Evolutionary conservation across 2,797 vertebrate genomes (phyloP), one percentile per base, ranked within the genome.

Genomic region (Moxostoma hubbsi): DNA sequence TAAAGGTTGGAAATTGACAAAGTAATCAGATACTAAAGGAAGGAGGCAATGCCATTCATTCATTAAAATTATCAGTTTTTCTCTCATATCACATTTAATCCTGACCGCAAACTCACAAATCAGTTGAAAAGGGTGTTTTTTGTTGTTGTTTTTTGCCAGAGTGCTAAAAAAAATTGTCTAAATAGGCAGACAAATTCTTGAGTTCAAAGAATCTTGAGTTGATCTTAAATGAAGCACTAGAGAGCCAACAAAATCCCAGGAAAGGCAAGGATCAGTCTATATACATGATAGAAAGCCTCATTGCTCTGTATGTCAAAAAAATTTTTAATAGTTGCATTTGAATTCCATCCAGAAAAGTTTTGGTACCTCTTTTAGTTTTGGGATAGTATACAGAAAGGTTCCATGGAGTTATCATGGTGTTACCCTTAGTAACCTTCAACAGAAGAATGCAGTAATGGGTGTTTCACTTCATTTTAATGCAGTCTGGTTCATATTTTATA

Each of bases 391-490:
- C 36, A 36, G 36, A 36, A 36, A 36, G 36, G 61, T 58, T 51
- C 11, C 51, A 50, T 50, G 10, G 36, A 36, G 36, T 36, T 36
- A 51, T 58, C 55, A 53, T 51, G 75, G 0, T 13, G 16, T 68
- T 59, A 6, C 7, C 65, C 24, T 10, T 57, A 51, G 55, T 58
- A 58, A 49, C 45, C 43, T 49, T 79, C 45, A 72, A 71, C 16
- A 13, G 10, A 46, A 50, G 50, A 46, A 67, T 64, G n/a, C 24
- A 64, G 53, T 70, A 12, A 62, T 62, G 16, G 61, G 13, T 47
- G 50, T 9, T 69, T 43, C 58, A n/a, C 61, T 55, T 62, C 13
- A 61, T 63, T 47, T 61, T 53, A 55, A 80, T 68, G 43, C 13
- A 6, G 45, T 51, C 46, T 54, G 47, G 10, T 71, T 53, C 24